These are phyloP conservation scores for Lordiphosa collinella DNA, from an alignment of 1,140 invertebrate species.

Conservation along the genomic window DNA sequence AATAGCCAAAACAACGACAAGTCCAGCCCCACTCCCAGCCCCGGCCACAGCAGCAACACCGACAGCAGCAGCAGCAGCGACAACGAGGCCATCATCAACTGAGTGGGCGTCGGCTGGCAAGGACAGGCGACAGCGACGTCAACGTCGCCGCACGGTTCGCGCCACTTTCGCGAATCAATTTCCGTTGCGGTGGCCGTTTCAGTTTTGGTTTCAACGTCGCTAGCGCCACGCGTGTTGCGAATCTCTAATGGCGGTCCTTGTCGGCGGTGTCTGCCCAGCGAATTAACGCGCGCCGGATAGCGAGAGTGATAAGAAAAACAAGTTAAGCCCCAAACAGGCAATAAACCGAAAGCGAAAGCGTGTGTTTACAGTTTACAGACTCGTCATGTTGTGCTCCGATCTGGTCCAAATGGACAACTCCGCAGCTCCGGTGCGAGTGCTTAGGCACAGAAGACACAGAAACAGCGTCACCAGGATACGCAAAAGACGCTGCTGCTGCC, in stretches of 20 bases:
- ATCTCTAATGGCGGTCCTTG: constrained; percentile 62
- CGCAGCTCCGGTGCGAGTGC: constrained; percentile 8
- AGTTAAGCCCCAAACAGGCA: constrained; percentile 7
- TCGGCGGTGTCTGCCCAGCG: constrained; percentile 26
- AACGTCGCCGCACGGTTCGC: constrained; percentile 28
- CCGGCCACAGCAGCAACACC: constrained; percentile 12
- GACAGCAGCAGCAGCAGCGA: constrained; percentile 22
- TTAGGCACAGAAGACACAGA: constrained; percentile 40
- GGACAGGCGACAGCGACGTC: constrained; percentile 45
- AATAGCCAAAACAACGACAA: constrained; percentile 43
- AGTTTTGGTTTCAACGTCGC: constrained; percentile 74
- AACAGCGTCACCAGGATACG: constrained; percentile 58
- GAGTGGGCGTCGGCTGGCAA: constrained; percentile 65
- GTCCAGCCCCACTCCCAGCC: constrained; percentile 37
- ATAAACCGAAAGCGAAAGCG: not conserved
- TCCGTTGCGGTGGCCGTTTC: constrained; percentile 75
- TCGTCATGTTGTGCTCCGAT: constrained; percentile 43
- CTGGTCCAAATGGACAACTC: constrained; percentile 27
- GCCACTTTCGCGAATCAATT: constrained; percentile 74
- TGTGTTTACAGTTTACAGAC: constrained; percentile 8
- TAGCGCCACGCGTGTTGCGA: constrained; percentile 68
- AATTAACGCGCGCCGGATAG: constrained; percentile 28
- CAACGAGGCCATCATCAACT: constrained; percentile 41
- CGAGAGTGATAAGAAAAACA: constrained; percentile 16
- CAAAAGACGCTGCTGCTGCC: constrained; percentile 53